A percentile compares a stretch with the other conserved stretches of the same genome.
These are phyloP conservation scores for Pangasius larnaudii DNA, from an alignment of 2,797 vertebrate species.

Conservation along the genomic window DNA sequence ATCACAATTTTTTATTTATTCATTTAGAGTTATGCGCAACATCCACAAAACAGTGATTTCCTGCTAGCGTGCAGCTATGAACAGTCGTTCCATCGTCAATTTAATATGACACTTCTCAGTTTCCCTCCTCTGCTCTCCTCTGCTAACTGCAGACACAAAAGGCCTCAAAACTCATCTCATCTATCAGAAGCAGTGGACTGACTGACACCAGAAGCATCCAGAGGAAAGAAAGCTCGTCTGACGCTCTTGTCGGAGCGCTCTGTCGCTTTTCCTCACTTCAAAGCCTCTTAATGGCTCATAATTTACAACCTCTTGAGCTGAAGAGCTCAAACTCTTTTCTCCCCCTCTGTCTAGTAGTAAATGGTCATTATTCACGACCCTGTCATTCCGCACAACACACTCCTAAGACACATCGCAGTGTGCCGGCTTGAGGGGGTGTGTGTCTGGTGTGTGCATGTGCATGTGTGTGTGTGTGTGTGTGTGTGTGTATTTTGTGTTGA, in stretches of 20 bases:
- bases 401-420: conserved; percentile 51
- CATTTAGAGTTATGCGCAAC: too few relatives aligned
- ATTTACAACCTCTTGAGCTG: conserved; percentile 59
- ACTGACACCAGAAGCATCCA: background rate
- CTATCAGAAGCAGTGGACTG: conserved; percentile 20
- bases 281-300: conserved; percentile 57
- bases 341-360: conserved; percentile 52
- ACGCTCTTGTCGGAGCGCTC: background rate
- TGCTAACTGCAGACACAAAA: background rate
- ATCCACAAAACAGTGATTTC: background rate
- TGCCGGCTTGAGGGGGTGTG: background rate
- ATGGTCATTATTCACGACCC: conserved; percentile 65
- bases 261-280: conserved; percentile 56
- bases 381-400: conserved; percentile 59
- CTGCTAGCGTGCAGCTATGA: background rate
- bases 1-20: background rate
- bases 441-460: conserved; percentile 9
- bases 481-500: too few relatives aligned
- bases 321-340: conserved; percentile 42
- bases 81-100: background rate
- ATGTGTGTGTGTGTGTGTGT: conserved; percentile 34
- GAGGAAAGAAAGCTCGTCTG: background rate
- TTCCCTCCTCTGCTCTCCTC: background rate
- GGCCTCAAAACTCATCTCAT: background rate
- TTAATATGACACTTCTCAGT: too few relatives aligned